Evolutionary conservation across 2,797 vertebrate species (phyloP), one percentile per base, ranked within the genome.

Genomic region (Sebastes cheni): DNA sequence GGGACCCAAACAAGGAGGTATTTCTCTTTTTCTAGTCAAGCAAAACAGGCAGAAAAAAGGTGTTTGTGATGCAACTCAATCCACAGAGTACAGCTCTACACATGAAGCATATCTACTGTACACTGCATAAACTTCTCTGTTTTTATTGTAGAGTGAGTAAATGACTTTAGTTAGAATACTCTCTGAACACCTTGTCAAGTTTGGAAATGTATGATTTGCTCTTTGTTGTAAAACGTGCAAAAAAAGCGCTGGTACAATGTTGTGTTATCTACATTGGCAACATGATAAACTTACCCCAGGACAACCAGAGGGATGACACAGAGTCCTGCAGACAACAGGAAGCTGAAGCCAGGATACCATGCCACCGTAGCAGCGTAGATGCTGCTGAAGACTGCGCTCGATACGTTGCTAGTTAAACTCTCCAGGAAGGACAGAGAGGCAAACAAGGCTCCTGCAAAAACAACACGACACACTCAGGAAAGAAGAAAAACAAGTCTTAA

Each of bases 361-460:
- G 88, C 81, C 30, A 99, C 97, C 0, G 97, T 99, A 54, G 86
- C 91, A 11, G 97, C 96, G 65, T 99, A 99, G 66, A 98, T 67
- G 75, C 93, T 96, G 75, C 89, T 98, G 90, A 97, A 99, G 46
- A 95, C 59, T 4, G 93, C 91, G 6, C 61, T 1, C 0, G 97
- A 88, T 23, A 93, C 20, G 3, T 91, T 96, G 82, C 32, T 87
- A 0, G 94, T 95, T 73, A 99, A 85, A 68, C 92, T 97, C 84
- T 99, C 97, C 86, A 97, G 76, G 79, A 97, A 97, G 79, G 98
- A 96, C 73, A 99, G 92, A 61, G 95, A 97, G 59, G 97, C 98
- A 89, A 99, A 99, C 75, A 99, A 90, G 22, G 96, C 95, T 81
- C 99, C 99, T 99, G 93, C 30, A 80, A 89, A 59, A 90, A 56